Percentiles rank a stretch among this genome's conserved stretches.
phyloP scores from a whole-genome alignment of 2,113 vertebrate genomes.

The Clarias macrocephalus region DNA sequence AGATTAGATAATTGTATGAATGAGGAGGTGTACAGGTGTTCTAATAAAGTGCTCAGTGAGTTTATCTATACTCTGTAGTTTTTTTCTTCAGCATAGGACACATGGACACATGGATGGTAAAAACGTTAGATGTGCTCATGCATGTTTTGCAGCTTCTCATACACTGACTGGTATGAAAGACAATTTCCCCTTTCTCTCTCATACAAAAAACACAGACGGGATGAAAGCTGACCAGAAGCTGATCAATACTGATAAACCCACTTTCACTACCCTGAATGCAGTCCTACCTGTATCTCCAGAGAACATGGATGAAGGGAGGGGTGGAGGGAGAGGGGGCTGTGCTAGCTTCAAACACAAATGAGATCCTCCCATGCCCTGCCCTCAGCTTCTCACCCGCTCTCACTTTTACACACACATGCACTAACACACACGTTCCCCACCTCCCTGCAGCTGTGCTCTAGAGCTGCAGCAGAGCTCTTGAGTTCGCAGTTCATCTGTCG shows the following conservation, averaged over 20 bases:
- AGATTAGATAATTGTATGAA: no score
- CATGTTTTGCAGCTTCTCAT: neutral
- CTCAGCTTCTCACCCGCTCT: conserved; percentile 48
- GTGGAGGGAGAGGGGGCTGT: conserved; percentile 41
- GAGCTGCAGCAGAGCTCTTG: conserved; percentile 53
- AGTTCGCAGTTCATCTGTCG: conserved; percentile 60
- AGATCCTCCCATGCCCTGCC: conserved; percentile 65
- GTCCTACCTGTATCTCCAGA: conserved; percentile 29
- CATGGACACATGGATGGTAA: neutral
- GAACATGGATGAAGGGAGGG: neutral
- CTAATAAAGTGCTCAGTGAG: no score
- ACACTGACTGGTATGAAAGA: neutral
- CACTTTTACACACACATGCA: conserved; percentile 52
- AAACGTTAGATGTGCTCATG: conserved; percentile 3
- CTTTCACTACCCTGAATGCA: conserved; percentile 37
- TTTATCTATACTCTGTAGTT: neutral
- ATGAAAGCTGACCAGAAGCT: conserved; percentile 1
- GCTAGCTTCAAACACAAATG: conserved; percentile 72
- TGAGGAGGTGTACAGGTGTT: no score
- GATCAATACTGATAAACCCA: conserved; percentile 56
- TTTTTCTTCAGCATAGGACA: neutral
- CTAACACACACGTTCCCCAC: conserved; percentile 42
- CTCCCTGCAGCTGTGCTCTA: conserved; percentile 57
- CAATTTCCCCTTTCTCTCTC: neutral
- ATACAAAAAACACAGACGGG: neutral